Percentiles rank a stretch among this genome's conserved stretches.
phyloP scores from a whole-genome alignment of 2,113 vertebrate genomes.

The Nycticryphes semicollaris region DNA sequence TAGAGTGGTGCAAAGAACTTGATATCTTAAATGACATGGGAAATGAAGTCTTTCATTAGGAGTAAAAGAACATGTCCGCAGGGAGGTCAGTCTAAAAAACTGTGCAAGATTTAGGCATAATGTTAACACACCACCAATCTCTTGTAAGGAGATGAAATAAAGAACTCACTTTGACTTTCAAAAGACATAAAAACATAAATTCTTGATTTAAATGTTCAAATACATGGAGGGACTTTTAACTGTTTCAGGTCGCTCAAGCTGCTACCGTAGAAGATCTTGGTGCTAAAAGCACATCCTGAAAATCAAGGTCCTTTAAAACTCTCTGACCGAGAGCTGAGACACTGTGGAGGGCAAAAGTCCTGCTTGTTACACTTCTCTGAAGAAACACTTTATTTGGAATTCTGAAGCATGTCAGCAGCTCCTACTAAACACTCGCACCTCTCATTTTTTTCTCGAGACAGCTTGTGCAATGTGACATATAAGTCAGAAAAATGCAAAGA shows the following conservation, averaged over 20 bases:
- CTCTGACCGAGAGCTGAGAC: background rate
- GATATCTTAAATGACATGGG: background rate
- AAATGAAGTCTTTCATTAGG: background rate
- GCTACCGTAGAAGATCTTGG: background rate
- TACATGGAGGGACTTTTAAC: background rate
- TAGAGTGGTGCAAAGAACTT: background rate
- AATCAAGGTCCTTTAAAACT: constrained; percentile 29
- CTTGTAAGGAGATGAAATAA: background rate
- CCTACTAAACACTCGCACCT: constrained; percentile 46
- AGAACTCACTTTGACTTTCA: background rate
- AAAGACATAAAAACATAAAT: background rate
- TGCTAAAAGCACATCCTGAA: constrained; percentile 13
- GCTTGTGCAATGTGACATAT: constrained; percentile 40
- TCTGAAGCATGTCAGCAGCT: constrained; percentile 56
- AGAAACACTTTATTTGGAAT: constrained; percentile 53
- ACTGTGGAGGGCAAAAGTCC: background rate
- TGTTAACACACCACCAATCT: background rate
- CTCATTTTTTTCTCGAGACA: constrained; percentile 28
- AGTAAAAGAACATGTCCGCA: background rate
- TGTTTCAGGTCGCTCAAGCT: background rate
- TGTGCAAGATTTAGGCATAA: background rate
- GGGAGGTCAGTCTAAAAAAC: background rate
- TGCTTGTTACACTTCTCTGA: constrained; percentile 28
- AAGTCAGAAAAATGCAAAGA: constrained; percentile 46
- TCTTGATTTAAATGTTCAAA: background rate